A percentile compares a stretch with the other conserved stretches of the same genome.
Evolutionary conservation across 2,888 invertebrate species (phyloP).

Genomic region (Eupeodes luniger): DNA sequence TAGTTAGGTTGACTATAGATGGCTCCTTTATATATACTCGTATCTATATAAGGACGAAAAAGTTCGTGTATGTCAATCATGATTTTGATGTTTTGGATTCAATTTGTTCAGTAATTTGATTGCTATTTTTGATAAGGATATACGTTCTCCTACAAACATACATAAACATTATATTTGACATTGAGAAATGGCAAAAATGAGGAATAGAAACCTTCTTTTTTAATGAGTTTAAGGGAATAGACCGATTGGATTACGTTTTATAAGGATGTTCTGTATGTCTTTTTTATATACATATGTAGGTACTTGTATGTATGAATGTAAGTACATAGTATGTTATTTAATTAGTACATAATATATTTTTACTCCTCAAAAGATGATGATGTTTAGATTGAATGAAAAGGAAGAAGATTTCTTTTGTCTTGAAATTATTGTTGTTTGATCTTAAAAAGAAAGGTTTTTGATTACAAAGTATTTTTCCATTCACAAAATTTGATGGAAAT

Average conservation of each 20-base stretch:
- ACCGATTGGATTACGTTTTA: conserved; percentile 55
- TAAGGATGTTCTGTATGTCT: conserved; percentile 6
- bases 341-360: conserved; percentile 18
- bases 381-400: conserved; percentile 43
- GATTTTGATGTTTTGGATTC: conserved; percentile 69
- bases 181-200: conserved; percentile 8
- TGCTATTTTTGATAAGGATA: conserved; percentile 62
- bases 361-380: background rate
- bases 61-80: conserved; percentile 61
- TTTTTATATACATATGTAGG: background rate
- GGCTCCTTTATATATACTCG: background rate
- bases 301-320: no score
- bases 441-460: background rate
- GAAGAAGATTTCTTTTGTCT: conserved; percentile 13
- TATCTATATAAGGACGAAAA: background rate
- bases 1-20: background rate
- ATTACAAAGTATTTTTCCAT: background rate
- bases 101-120: conserved; percentile 71
- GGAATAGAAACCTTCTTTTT: conserved; percentile 59
- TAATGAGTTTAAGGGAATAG: conserved; percentile 52
- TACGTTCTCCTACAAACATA: no score
- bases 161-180: no score
- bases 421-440: background rate
- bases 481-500: no score
- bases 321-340: conserved; percentile 31